Base-by-base conservation (phyloP, 2,888 invertebrate species). In the Willowsia nigromaculata region DNA sequence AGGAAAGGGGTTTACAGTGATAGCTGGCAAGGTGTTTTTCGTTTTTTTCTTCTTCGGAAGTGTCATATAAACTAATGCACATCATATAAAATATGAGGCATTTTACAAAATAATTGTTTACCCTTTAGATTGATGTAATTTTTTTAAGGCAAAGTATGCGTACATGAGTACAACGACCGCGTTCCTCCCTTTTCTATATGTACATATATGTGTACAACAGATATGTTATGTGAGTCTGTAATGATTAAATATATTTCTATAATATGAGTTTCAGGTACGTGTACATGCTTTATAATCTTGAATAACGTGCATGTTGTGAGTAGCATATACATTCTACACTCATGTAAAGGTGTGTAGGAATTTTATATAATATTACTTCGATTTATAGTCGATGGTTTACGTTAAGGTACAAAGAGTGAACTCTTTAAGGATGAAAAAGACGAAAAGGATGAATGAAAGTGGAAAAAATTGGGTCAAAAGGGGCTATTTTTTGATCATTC, bases 401-500 rank as follows among this genome's bases (percentile, higher is more conserved):
- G n/a, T n/a, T n/a, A n/a, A n/a, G n/a, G n/a, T n/a, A n/a, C n/a
- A n/a, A n/a, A n/a, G n/a, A n/a, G n/a, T n/a, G n/a, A 43, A 43
- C 43, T 18, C 11, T 47, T 25, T 47, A 3, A 13, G 47, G 11
- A 22, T 2, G 76, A 25, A 50, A 76, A 18, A 15, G 27, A 50
- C 2, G 5, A 18, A 40, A 33, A 86, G 65, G 53, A 40, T n/a
- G 37, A 56, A 78, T 53, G 50, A 47, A 74, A 43, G 43, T 11
- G 47, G 53, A 9, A 47, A 85, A 65, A 86, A 86, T 68, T 86
- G 80, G 80, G 86, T 86, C 86, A 65, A 81, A 78, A 53, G 47
- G 37, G 22, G 37, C 78, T 78, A 80, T 80, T 43, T 71, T 65
- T 76, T 53, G 76, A 25, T 81, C 71, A 65, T 85, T 85, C 65